Conservation (phyloP, 2,797 vertebrate genomes). For the Paramormyrops hopkinsi region DNA sequence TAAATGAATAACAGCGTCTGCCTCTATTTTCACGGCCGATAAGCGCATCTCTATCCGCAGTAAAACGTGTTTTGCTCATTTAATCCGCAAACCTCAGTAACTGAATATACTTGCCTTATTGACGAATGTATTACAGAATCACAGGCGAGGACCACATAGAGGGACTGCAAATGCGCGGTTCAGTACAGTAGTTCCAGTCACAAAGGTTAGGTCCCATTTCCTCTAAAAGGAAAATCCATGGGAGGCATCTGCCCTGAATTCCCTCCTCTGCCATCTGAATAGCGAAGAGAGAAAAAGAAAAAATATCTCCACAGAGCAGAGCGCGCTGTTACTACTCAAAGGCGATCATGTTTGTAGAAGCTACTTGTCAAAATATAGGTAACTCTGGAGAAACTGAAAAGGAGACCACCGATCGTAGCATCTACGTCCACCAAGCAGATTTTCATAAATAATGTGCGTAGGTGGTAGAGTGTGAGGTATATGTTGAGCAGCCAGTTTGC, state of each 20-base stretch:
- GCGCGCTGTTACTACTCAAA: background rate
- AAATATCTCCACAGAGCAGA: slow-evolving; percentile 13
- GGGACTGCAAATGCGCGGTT: background rate
- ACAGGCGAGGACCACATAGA: background rate
- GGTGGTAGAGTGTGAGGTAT: slow-evolving; percentile 47
- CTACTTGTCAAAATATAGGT: slow-evolving; percentile 19
- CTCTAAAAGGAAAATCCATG: slow-evolving; percentile 25
- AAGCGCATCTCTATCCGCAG: background rate
- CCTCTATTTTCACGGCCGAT: background rate
- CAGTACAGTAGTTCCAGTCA: slow-evolving; percentile 21
- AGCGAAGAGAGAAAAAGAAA: slow-evolving; percentile 21
- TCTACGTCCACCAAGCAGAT: slow-evolving; percentile 25
- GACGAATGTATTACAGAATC: background rate
- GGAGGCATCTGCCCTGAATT: slow-evolving; percentile 21
- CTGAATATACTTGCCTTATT: slow-evolving; percentile 24
- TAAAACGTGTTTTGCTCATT: slow-evolving; percentile 10
- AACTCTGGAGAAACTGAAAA: slow-evolving; percentile 40
- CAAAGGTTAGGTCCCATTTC: slow-evolving; percentile 31
- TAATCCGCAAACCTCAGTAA: background rate
- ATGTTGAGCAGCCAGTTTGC: slow-evolving; percentile 50
- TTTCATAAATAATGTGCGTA: slow-evolving; percentile 53
- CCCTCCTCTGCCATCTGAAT: slow-evolving; percentile 29
- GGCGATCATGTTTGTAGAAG: slow-evolving; percentile 6
- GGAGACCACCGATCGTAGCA: background rate
- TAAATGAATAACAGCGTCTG: background rate